Base-by-base conservation (phyloP, 2,797 vertebrate genomes). In the Poecilia velifera region DNA sequence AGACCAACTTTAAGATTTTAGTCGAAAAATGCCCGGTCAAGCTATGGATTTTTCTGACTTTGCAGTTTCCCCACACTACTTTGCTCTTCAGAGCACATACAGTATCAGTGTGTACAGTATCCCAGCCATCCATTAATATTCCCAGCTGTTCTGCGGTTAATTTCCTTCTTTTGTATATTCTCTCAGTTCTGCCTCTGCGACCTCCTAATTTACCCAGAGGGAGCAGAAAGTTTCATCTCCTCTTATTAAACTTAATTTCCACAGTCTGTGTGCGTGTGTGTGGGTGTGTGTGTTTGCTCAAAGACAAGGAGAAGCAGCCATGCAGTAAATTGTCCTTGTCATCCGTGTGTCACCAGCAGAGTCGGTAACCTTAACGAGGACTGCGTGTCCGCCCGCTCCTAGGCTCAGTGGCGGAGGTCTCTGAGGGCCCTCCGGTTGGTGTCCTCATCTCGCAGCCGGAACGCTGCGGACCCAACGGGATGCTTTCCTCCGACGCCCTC, bases 271-370 rank as follows among this genome's bases (percentile, higher is more conserved):
- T 45, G 64, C 2, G 6, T 7, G 41, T 8, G 75, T 57, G 71
- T 55, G 72, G 73, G 79, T 78, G 31, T 79, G 79, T 74, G 78
- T 68, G 62, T 49, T 79, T 88, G 85, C 84, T 88, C 73, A 73
- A 74, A 89, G 86, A 91, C 89, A 72, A 82, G 86, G 82, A 79
- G 85, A 84, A 0, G 81, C 90, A 84, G 81, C 82, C 89, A 85
- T 83, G 91, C 85, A 28, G 72, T 89, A 93, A 93, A 91, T 91
- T 91, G 91, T 91, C 92, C 90, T 91, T 90, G 90, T 90, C 91
- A 86, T 90, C 82, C 0, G 36, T 34, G 84, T 84, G 88, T 90
- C 92, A 84, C 90, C 88, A 86, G 85, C 84, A 68, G 87, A 84
- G 89, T 77, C 45, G 4, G 73, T 88, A 90, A 90, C 91, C 90